Conservation (phyloP, 64 coral and sea anemone genomes). For the Anthopleura sola region DNA sequence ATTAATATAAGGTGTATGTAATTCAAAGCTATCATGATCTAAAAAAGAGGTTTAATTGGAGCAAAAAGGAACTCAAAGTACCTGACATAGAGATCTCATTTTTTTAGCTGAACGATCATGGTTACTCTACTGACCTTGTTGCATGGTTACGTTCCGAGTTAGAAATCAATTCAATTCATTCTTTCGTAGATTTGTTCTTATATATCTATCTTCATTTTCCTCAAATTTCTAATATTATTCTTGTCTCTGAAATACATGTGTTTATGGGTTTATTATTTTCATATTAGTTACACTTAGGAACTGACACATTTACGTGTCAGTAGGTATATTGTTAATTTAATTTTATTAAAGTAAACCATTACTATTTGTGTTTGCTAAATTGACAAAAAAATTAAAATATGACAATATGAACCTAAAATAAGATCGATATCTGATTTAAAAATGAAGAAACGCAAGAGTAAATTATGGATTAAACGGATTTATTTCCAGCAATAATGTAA, state of each 20-base stretch:
- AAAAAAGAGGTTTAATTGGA: not conserved
- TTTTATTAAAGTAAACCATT: not conserved
- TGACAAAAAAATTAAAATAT: not conserved
- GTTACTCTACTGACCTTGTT: not conserved
- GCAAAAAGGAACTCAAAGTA: not conserved
- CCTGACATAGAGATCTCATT: not conserved
- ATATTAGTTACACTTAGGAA: not conserved
- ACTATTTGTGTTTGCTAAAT: not conserved
- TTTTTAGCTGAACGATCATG: not conserved
- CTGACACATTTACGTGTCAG: not conserved
- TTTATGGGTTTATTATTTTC: not conserved
- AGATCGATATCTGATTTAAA: not conserved
- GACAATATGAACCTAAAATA: not conserved
- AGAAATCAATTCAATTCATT: not conserved
- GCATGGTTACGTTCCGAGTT: not conserved
- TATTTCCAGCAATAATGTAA: too few relatives aligned
- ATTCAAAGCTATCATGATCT: not conserved
- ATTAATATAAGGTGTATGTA: not conserved
- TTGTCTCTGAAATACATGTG: not conserved
- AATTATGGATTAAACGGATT: too few relatives aligned
- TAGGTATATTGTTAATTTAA: not conserved
- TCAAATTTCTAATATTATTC: not conserved
- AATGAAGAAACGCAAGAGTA: not conserved
- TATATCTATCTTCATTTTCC: not conserved
- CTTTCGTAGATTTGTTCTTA: not conserved